These are phyloP conservation scores for Idaea aversata DNA, from an alignment of 2,888 invertebrate species.

Conservation along the genomic window DNA sequence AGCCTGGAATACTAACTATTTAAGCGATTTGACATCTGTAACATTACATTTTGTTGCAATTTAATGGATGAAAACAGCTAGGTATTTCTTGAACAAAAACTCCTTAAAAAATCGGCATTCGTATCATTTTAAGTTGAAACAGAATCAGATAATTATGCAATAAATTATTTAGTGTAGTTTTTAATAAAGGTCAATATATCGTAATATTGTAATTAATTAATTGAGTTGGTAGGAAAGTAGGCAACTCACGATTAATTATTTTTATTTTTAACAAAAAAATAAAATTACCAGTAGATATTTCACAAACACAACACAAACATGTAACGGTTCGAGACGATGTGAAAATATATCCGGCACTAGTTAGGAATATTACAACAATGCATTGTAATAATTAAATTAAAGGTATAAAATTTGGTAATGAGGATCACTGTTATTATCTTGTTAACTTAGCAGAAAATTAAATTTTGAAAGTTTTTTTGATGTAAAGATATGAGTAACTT, in stretches of 20 bases:
- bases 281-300: slow-evolving; percentile 6
- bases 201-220: slow-evolving; percentile 16
- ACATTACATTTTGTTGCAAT: no score
- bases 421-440: background rate
- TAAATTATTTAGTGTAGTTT: background rate
- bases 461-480: background rate
- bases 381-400: slow-evolving; percentile 16
- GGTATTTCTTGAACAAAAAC: no score
- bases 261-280: slow-evolving; percentile 16
- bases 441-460: background rate
- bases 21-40: no score
- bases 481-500: background rate
- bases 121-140: background rate
- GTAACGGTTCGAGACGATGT: slow-evolving; percentile 56
- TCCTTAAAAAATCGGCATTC: no score
- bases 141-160: background rate
- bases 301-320: slow-evolving; percentile 39
- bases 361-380: slow-evolving; percentile 41
- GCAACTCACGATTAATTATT: slow-evolving; percentile 13
- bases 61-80: no score
- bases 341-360: slow-evolving; percentile 57
- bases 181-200: no score
- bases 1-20: no score
- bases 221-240: slow-evolving; percentile 19
- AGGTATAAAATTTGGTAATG: background rate